Percentiles rank a stretch among this genome's conserved stretches.
These are phyloP conservation scores for Ceyx melanurus DNA, from an alignment of 2,113 vertebrate genomes.

Conservation along the genomic window DNA sequence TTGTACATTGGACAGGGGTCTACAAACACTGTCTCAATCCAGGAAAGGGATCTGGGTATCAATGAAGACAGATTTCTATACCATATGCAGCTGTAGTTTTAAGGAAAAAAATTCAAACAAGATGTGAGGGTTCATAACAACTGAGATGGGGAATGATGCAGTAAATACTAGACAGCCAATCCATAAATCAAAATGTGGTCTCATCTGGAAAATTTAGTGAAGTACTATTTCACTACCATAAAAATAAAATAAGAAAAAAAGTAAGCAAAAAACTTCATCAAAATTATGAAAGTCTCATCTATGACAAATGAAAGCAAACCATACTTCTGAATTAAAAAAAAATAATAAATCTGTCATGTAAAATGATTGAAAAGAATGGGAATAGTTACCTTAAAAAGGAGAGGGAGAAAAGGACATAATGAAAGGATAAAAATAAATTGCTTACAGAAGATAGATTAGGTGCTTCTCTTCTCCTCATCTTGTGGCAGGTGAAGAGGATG, in stretches of 20 bases:
- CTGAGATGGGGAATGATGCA: background rate
- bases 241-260: background rate
- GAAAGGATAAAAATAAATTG: background rate
- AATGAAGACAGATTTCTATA: conserved; percentile 55
- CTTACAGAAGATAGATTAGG: background rate
- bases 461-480: background rate
- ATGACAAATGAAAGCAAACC: background rate
- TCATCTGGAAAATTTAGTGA: background rate
- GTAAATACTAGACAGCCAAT: background rate
- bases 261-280: background rate
- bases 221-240: background rate
- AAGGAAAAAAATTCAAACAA: conserved; percentile 44
- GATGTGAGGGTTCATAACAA: conserved; percentile 24
- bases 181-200: conserved; percentile 6
- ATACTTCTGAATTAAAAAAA: background rate
- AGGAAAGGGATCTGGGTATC: conserved; percentile 38
- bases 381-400: background rate
- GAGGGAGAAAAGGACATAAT: background rate
- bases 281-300: background rate
- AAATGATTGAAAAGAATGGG: background rate
- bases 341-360: background rate
- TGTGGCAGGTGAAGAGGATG: background rate
- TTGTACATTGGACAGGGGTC: conserved; percentile 45
- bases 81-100: conserved; percentile 32
- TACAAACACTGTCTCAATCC: conserved; percentile 24